Conservation (phyloP, 1,140 invertebrate species). For the Hylaeus volcanicus region DNA sequence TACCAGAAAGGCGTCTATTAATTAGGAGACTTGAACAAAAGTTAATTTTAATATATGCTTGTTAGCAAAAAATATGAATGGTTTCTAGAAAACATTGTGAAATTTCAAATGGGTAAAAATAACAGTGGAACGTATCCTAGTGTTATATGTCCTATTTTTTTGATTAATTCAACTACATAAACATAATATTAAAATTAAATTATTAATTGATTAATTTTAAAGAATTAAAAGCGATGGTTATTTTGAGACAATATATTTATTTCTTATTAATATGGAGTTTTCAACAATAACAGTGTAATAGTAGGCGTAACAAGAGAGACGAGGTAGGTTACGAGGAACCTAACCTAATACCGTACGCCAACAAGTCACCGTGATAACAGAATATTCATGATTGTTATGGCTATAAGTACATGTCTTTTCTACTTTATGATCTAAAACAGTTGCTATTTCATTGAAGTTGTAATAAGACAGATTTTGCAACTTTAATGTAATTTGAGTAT, state of each 20-base stretch:
- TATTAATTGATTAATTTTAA: not conserved
- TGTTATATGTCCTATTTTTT: no score
- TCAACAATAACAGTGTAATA: constrained; percentile 81
- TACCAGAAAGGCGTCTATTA: no score
- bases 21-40: no score
- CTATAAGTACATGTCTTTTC: constrained; percentile 9
- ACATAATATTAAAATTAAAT: no score
- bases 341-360: constrained; percentile 78
- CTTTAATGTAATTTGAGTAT: constrained; percentile 9
- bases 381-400: constrained; percentile 45
- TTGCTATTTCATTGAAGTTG: constrained; percentile 33
- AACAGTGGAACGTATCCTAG: no score
- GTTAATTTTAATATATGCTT: no score
- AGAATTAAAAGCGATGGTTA: constrained; percentile 3
- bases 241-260: constrained; percentile 81
- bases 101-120: no score
- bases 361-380: constrained; percentile 74
- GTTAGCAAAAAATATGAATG: no score
- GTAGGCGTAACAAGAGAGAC: constrained; percentile 80
- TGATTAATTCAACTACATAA: no score
- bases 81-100: no score
- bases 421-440: constrained; percentile 15
- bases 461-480: not conserved
- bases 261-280: constrained; percentile 80
- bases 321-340: constrained; percentile 79